Conservation (phyloP, 2,113 vertebrate genomes). For the Cyprinodon variegatus region DNA sequence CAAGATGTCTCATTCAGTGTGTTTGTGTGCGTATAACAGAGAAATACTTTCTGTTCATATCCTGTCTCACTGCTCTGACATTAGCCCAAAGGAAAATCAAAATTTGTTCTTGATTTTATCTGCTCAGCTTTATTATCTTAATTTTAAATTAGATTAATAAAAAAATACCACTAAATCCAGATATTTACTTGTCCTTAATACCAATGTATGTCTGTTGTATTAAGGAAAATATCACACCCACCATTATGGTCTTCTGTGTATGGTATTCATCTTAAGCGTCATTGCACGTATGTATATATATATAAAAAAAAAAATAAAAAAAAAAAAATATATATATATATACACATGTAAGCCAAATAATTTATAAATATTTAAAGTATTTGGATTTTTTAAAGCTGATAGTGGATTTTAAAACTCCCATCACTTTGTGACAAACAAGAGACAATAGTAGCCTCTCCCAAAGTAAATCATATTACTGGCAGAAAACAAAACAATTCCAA, state of each 20-base stretch:
- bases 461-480: too few relatives aligned
- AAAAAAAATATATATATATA: too few relatives aligned
- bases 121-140: conserved; percentile 9
- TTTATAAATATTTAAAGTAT: too few relatives aligned
- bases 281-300: conserved; percentile 3
- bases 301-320: too few relatives aligned
- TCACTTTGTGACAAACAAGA: too few relatives aligned
- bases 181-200: neutral
- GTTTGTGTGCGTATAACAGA: conserved; percentile 2
- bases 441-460: too few relatives aligned
- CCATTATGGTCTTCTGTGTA: neutral
- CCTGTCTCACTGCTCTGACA: conserved; percentile 41
- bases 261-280: neutral
- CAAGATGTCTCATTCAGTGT: neutral
- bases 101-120: conserved; percentile 37
- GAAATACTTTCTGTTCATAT: conserved; percentile 50
- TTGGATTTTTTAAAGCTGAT: too few relatives aligned
- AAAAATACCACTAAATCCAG: neutral
- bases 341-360: too few relatives aligned
- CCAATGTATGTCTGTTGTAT: neutral
- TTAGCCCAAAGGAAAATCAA: conserved; percentile 56
- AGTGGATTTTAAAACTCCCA: too few relatives aligned
- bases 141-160: neutral
- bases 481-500: too few relatives aligned
- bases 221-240: neutral